Evolutionary conservation across 2,888 invertebrate species (phyloP), one percentile per base, ranked within the genome.

Genomic region (Leptarthrus brevirostris): DNA sequence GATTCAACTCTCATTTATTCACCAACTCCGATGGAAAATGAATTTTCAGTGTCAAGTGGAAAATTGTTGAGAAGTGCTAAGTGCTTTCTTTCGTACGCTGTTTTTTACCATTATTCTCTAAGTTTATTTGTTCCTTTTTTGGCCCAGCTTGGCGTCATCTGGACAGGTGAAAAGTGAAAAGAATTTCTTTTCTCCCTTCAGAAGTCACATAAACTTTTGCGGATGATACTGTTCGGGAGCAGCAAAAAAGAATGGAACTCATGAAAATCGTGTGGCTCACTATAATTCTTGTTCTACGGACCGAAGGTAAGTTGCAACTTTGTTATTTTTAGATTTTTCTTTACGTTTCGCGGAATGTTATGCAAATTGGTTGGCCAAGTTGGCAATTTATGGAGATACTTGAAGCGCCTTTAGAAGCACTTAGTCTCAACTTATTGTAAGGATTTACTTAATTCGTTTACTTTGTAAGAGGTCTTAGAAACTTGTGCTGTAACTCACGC

Each of bases 1-100:
- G 8, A 49, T 20, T 20, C 18, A 14, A 16, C 49, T 5, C 49
- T 49, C 49, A 49, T 6, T 20, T 49, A 49, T 12, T 2, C 1
- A 12, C 5, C 47, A 18, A 52, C 16, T 72, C 56, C 66, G 56
- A 75, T 74, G 69, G 75, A 74, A 75, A 75, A 75, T 75, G 75
- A 75, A 72, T 75, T 75, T 75, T 75, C 72, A 75, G 74, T 75
- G 75, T 75, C 75, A 75, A 75, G 72, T 75, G 75, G 66, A 36
- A 72, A 75, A 74, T 74, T 75, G 69, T 74, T 75, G 75, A 75
- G 53, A 75, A 75, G 72, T 75, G 74, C 70, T 74, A 74, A 75
- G 75, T 75, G 75, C 75, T 75, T 75, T 75, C 72, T 66, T 74
- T 69, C 69, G 74, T 75, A 74, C 58, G 44, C 70, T 49, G 61